Evolutionary conservation across 2,797 vertebrate genomes (phyloP), one percentile per base, ranked within the genome.

Genomic region (Fundulus diaphanus): DNA sequence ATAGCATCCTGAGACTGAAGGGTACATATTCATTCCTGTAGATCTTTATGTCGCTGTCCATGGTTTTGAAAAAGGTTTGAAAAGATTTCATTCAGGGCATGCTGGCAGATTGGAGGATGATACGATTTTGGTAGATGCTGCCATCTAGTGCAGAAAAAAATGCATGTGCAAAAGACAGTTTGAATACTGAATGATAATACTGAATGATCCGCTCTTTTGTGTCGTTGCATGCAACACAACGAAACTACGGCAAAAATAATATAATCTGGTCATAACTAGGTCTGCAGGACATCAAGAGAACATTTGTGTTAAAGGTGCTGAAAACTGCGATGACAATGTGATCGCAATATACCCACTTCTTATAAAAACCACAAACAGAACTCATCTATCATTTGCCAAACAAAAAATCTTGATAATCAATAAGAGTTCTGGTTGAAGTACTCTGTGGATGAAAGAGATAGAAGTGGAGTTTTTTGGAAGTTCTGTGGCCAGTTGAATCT

Each of bases 121-220:
- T 11, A 0, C 0, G 68, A 51, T 22, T 24, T 57, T 67, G 57
- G 79, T 54, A 31, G 74, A 88, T 70, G 12, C 0, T 29, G 40
- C 89, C 92, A 88, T 83, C 94, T 94, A 87, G 92, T 89, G 93
- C 35, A 35, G 49, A 70, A 75, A n/a, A 74, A 48, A 0, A 5
- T 37, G 74, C 7, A 82, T 4, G 74, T 84, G 51, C 80, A 89
- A 70, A 66, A 4, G 20, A 20, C 20, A 31, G 57, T 22, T 20
- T 31, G 7, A 61, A 31, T 61, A 40, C 29, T 59, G 56, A 31
- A 59, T 5, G 24, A 8, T 29, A 15, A 15, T n/a, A n/a, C n/a
- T n/a, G 35, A 61, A 35, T 20, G 22, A 35, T 33, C 6, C 22
- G 59, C 12, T 24, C 24, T 54, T 54, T 54, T 54, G 7, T 9